Conservation (phyloP, 2,888 invertebrate species). For the Panzeria rudis region DNA sequence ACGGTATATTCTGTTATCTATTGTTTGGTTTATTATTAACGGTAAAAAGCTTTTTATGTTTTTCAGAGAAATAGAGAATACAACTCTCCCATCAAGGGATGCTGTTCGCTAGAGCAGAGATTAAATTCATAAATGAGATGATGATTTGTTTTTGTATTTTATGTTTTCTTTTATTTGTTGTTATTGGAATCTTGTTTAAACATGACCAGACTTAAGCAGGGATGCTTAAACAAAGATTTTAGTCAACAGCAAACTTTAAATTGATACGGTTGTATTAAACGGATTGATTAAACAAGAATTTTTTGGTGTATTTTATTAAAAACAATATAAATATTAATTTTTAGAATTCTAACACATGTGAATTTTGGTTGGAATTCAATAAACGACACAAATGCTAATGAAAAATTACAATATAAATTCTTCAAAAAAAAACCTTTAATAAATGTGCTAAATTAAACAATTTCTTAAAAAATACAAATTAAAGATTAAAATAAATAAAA, state of each 20-base stretch:
- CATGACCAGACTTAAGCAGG: slow-evolving; percentile 62
- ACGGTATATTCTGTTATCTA: neutral
- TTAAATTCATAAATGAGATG: slow-evolving; percentile 41
- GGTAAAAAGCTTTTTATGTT: slow-evolving; percentile 35
- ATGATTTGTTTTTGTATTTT: slow-evolving; percentile 20
- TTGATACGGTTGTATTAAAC: slow-evolving; percentile 80
- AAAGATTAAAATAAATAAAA: slow-evolving; percentile 14
- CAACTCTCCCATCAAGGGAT: slow-evolving; percentile 28
- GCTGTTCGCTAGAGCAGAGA: slow-evolving; percentile 41
- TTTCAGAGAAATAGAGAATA: neutral
- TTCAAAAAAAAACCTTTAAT: neutral
- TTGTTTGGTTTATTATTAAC: slow-evolving; percentile 16
- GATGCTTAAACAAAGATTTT: slow-evolving; percentile 74
- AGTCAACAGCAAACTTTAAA: slow-evolving; percentile 82
- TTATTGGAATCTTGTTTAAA: slow-evolving; percentile 33
- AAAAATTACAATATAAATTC: neutral
- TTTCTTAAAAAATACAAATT: neutral
- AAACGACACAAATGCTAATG: neutral
- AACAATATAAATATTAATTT: slow-evolving; percentile 4
- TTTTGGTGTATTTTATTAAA: slow-evolving; percentile 2
- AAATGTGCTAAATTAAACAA: neutral
- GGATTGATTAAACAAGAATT: slow-evolving; percentile 39
- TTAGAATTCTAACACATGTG: neutral
- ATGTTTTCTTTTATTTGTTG: neutral
- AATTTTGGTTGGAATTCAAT: neutral